A percentile compares a stretch with the other conserved stretches of the same genome.
Conservation (phyloP, 2,113 vertebrate species). For the Aix galericulata region DNA sequence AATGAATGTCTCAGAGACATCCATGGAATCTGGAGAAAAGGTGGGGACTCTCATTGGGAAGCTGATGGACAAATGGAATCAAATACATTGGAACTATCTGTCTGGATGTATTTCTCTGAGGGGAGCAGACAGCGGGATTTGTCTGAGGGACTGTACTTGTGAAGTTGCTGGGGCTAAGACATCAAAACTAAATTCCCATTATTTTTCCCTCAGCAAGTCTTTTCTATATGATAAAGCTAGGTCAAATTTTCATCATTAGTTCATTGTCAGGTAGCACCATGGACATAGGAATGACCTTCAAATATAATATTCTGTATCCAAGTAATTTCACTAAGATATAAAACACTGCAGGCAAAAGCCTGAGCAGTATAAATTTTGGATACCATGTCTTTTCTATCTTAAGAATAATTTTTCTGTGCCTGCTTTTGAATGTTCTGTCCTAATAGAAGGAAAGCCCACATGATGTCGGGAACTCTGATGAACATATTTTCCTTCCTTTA, state of each 20-base stretch:
- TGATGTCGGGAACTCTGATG: background rate
- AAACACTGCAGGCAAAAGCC: background rate
- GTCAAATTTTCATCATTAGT: background rate
- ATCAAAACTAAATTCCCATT: background rate
- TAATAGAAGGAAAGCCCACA: background rate
- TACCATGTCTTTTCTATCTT: background rate
- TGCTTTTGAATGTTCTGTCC: background rate
- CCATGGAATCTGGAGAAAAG: background rate
- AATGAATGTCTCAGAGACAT: background rate
- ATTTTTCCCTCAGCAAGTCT: background rate
- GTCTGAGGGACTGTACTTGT: background rate
- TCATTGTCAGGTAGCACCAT: background rate
- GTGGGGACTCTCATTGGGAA: background rate
- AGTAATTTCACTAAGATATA: background rate
- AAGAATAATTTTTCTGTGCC: background rate
- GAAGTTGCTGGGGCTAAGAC: background rate
- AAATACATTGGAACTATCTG: background rate
- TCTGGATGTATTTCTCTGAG: background rate
- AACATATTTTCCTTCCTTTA: background rate
- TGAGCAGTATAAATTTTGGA: background rate
- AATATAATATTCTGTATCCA: background rate
- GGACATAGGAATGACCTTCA: background rate
- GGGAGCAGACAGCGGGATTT: background rate
- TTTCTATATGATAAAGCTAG: background rate
- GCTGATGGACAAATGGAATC: background rate